Evolutionary conservation across 2,797 vertebrate species (phyloP).

Genomic region (Bradypodion ventrale): DNA sequence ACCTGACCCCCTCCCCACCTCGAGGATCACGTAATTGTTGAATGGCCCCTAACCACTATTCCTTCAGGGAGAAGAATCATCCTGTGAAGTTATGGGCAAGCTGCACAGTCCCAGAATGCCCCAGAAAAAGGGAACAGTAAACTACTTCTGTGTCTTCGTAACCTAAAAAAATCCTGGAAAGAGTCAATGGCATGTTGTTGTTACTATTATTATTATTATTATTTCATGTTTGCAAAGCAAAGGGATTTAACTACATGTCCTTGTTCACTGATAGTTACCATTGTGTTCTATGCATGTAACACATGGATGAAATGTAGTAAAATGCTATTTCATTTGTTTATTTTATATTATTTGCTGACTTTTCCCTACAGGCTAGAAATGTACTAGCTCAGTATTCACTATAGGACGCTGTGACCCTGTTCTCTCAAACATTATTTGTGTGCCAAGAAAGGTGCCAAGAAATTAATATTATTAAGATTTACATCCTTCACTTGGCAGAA

Average conservation of each 20-base stretch:
- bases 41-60: no score
- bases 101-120: no score
- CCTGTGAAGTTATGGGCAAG: no score
- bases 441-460: slow-evolving; percentile 27
- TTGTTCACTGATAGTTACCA: background rate
- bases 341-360: background rate
- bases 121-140: no score
- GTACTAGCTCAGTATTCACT: slow-evolving; percentile 19
- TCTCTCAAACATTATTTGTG: background rate
- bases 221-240: slow-evolving; percentile 1
- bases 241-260: background rate
- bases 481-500: slow-evolving; percentile 40
- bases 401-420: background rate
- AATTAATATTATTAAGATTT: slow-evolving; percentile 33
- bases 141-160: no score
- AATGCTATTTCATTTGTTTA: background rate
- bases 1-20: no score
- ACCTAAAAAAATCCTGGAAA: no score
- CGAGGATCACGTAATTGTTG: no score
- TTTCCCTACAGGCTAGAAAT: slow-evolving; percentile 1
- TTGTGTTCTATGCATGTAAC: background rate
- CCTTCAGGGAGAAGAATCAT: no score
- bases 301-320: background rate
- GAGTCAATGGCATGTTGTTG: no score
- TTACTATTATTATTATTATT: no score